Percentiles rank a stretch among this genome's conserved stretches.
These are phyloP conservation scores for Drosophila affinis DNA, from an alignment of 2,888 invertebrate genomes.

Conservation along the genomic window DNA sequence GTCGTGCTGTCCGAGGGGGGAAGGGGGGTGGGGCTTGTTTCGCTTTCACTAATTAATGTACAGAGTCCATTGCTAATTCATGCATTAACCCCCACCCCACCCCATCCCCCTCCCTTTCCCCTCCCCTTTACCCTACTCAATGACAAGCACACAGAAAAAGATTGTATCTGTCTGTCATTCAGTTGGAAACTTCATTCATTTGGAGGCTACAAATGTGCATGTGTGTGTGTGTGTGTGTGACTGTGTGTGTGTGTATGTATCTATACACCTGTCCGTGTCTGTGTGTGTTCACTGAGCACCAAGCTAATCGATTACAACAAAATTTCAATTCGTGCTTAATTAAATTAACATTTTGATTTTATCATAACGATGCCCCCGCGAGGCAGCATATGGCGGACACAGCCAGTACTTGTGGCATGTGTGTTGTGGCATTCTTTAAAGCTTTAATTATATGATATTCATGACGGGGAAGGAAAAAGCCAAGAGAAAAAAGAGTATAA, in stretches of 20 bases:
- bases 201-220: conserved; percentile 3
- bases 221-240: too few species aligned
- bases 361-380: conserved; percentile 48
- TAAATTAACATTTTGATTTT: conserved; percentile 69
- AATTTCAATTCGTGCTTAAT: conserved; percentile 65
- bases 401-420: too few species aligned
- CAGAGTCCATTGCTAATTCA: not conserved
- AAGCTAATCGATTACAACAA: conserved; percentile 52
- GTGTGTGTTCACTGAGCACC: conserved; percentile 57
- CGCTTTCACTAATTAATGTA: conserved; percentile 19
- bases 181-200: conserved; percentile 20
- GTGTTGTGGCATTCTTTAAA: not conserved
- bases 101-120: too few species aligned
- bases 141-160: not conserved
- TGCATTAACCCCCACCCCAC: not conserved
- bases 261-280: conserved; percentile 35
- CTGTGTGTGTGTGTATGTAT: conserved; percentile 12
- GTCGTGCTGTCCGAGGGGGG: not conserved
- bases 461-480: not conserved
- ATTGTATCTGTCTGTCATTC: conserved; percentile 23
- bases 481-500: conserved; percentile 11
- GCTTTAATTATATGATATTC: conserved; percentile 4
- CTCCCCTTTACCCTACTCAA: too few species aligned
- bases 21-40: not conserved
- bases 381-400: conserved; percentile 36